Evolutionary conservation across 2,113 vertebrate genomes (phyloP), one percentile per base, ranked within the genome.

Genomic region (Paralichthys olivaceus): DNA sequence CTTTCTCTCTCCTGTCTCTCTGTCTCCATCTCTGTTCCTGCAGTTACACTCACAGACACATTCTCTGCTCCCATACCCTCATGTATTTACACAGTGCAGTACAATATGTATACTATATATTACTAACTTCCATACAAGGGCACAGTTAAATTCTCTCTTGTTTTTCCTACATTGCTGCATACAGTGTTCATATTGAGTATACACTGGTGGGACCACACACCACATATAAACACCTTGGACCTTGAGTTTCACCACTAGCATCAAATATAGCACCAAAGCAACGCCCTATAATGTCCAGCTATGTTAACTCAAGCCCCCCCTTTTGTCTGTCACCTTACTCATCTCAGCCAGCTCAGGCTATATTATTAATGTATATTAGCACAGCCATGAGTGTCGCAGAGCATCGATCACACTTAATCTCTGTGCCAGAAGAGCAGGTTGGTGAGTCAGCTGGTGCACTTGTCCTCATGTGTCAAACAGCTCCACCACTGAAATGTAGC

Each of bases 361-460:
- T 25, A 40, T 77, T 72, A 68, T 69, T 40, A 68, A 61, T 45
- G 28, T 68, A 51, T 73, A 73, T 84, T 64, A 72, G 26, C 28
- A 57, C 60, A 25, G 54, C 67, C 29, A n/a, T 26, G 63, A 77
- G 66, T 59, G 66, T 70, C 8, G 34, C 11, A 53, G 79, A 58
- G 77, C 74, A 57, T 81, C 84, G 68, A 84, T 81, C 58, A 51
- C 60, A 58, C 34, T 79, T 78, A 80, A 82, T 87, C 77, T n/a
- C 68, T 28, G 63, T 74, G 81, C 80, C 86, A 90, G 81, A 81
- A 47, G 11, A 84, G 72, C 61, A 72, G 81, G 75, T 85, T 75
- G 84, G 64, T 81, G 81, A 87, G 81, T 89, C 86, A 90, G 81
- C 28, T 15, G 80, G 65, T 45, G 65, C 32, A 28, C 67, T 57